A percentile compares a stretch with the other conserved stretches of the same genome.
These are phyloP conservation scores for Chelon auratus DNA, from an alignment of 2,797 vertebrate genomes.

Conservation along the genomic window DNA sequence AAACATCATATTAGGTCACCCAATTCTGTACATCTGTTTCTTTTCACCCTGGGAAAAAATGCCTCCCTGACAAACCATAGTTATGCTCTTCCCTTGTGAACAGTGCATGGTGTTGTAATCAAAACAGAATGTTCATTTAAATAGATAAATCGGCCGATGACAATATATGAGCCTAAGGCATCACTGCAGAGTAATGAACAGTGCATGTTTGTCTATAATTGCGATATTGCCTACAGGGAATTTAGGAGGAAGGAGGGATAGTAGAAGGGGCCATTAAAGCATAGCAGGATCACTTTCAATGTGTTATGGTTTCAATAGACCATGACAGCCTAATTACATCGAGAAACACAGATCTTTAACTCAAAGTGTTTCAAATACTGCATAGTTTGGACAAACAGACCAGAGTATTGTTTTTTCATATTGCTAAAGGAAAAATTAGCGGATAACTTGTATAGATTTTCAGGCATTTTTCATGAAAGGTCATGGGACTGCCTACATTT, in stretches of 20 bases:
- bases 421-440: slow-evolving; percentile 21
- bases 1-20: slow-evolving; percentile 68
- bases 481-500: slow-evolving; percentile 13
- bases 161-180: slow-evolving; percentile 67
- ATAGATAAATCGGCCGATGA: slow-evolving; percentile 68
- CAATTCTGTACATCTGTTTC: slow-evolving; percentile 80
- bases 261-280: slow-evolving; percentile 59
- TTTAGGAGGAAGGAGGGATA: slow-evolving; percentile 58
- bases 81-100: slow-evolving; percentile 65
- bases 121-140: slow-evolving; percentile 76
- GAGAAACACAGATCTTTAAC: slow-evolving; percentile 61
- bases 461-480: slow-evolving; percentile 10
- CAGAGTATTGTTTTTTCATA: slow-evolving; percentile 18
- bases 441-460: slow-evolving; percentile 7
- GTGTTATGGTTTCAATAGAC: slow-evolving; percentile 70
- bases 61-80: slow-evolving; percentile 55
- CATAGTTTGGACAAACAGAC: slow-evolving; percentile 35
- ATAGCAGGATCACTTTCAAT: slow-evolving; percentile 65
- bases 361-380: slow-evolving; percentile 36
- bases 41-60: slow-evolving; percentile 62
- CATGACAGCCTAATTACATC: slow-evolving; percentile 62
- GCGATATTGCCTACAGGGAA: slow-evolving; percentile 72
- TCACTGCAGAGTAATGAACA: slow-evolving; percentile 71
- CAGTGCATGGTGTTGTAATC: slow-evolving; percentile 75
- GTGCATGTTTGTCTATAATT: slow-evolving; percentile 81